Percentiles rank a stretch among this genome's conserved stretches.
Conservation (phyloP, 2,113 vertebrate species). For the Festucalex cinctus region DNA sequence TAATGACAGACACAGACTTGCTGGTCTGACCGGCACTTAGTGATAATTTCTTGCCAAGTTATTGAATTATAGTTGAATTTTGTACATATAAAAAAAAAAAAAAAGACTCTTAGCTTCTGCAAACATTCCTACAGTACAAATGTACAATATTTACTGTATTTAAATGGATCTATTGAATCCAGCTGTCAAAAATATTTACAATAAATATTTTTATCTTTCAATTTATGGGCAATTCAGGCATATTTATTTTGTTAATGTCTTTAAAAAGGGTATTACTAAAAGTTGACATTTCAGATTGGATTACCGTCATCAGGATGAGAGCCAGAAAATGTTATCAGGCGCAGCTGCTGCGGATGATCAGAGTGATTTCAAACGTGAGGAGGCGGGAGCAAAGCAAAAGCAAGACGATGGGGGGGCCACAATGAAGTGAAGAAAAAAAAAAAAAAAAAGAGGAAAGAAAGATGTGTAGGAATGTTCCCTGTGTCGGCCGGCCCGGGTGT, state of each 20-base stretch:
- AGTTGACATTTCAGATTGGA: too few species aligned
- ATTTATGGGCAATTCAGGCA: too few species aligned
- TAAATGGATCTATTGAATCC: too few species aligned
- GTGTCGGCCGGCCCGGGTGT: constrained; percentile 46
- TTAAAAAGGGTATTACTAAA: too few species aligned
- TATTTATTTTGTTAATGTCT: too few species aligned
- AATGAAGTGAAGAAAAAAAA: constrained; percentile 27
- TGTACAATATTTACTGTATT: too few species aligned
- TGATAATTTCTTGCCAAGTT: not conserved
- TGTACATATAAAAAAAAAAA: too few species aligned
- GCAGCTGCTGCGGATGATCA: not conserved
- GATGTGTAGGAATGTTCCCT: constrained; percentile 54
- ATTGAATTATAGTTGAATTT: not conserved
- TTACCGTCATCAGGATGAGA: not conserved
- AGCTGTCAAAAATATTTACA: too few species aligned
- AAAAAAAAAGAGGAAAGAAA: constrained; percentile 2
- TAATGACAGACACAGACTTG: not conserved
- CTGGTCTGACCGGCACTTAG: not conserved
- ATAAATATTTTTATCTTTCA: too few species aligned
- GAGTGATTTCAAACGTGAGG: constrained; percentile 38
- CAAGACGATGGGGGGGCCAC: constrained; percentile 14
- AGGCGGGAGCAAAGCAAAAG: constrained; percentile 18
- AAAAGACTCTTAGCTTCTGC: constrained; percentile 29
- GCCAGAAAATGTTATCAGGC: not conserved
- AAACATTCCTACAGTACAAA: not conserved